Percentiles rank a stretch among this genome's conserved stretches.
Evolutionary conservation across 2,797 vertebrate genomes (phyloP).

Genomic region (Morus bassanus): DNA sequence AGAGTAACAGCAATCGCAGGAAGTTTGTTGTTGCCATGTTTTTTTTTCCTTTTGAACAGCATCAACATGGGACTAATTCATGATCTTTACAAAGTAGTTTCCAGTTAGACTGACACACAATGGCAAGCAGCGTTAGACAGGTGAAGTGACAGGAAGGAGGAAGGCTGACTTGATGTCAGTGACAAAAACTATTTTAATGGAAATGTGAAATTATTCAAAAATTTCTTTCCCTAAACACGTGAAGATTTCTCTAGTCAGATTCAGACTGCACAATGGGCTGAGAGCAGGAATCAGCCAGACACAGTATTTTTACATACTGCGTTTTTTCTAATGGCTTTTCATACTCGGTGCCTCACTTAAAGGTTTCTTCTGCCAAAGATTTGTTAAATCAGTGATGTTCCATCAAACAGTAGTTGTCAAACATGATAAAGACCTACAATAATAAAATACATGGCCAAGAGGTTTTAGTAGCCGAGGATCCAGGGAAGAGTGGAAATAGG

Average conservation of each 20-base stretch:
- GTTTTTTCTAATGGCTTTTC: slow-evolving; percentile 55
- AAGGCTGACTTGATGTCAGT: slow-evolving; percentile 65
- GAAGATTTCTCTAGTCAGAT: slow-evolving; percentile 62
- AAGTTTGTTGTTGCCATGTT: slow-evolving; percentile 58
- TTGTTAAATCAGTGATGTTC: slow-evolving; percentile 49
- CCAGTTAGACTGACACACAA: slow-evolving; percentile 63
- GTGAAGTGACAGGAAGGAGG: slow-evolving; percentile 68
- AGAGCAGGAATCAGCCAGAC: slow-evolving; percentile 41
- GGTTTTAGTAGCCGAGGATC: slow-evolving; percentile 4
- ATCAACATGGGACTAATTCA: slow-evolving; percentile 67
- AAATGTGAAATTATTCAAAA: slow-evolving; percentile 71
- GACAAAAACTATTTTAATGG: slow-evolving; percentile 73
- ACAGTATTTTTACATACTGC: neutral
- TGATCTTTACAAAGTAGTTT: slow-evolving; percentile 58
- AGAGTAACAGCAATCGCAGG: neutral
- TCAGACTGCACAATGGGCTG: slow-evolving; percentile 45
- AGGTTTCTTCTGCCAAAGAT: slow-evolving; percentile 48
- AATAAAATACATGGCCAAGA: slow-evolving; percentile 53
- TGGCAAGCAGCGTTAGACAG: slow-evolving; percentile 63
- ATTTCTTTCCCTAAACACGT: slow-evolving; percentile 53
- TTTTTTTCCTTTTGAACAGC: slow-evolving; percentile 54
- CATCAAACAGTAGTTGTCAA: slow-evolving; percentile 50
- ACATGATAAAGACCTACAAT: slow-evolving; percentile 44
- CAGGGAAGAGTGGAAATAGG: neutral
- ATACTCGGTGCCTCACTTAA: slow-evolving; percentile 12